Evolutionary conservation across 2,888 invertebrate species (phyloP).

Genomic region (Gastracanthus pulcherrimus): DNA sequence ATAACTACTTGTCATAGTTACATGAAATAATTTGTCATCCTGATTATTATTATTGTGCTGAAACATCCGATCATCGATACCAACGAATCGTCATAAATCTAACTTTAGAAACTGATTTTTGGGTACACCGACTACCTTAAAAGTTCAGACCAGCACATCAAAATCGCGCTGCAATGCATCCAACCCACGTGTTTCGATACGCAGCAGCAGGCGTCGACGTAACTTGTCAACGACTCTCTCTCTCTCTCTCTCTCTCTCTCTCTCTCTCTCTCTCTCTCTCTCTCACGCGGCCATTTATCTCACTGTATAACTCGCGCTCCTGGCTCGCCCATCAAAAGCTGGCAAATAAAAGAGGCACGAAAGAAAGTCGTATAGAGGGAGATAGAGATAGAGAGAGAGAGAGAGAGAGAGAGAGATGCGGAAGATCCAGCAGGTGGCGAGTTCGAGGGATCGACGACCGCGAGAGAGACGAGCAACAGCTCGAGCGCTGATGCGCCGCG

Average conservation of each 20-base stretch:
- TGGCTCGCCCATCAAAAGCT: neutral
- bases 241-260: neutral
- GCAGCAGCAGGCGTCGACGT: neutral
- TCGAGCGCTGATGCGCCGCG: too few relatives aligned
- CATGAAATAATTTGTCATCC: too few relatives aligned
- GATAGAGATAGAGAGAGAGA: neutral
- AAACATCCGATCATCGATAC: too few relatives aligned
- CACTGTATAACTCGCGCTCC: neutral
- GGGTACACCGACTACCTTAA: too few relatives aligned
- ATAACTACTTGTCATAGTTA: too few relatives aligned
- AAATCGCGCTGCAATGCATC: neutral
- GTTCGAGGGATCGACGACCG: conserved; percentile 28
- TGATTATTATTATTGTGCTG: too few relatives aligned
- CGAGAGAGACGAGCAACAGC: neutral
- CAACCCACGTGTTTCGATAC: neutral
- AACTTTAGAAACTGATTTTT: too few relatives aligned
- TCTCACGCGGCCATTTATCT: neutral
- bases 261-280: neutral
- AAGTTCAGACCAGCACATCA: neutral
- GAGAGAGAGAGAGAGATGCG: neutral
- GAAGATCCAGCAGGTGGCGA: conserved; percentile 26
- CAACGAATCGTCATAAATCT: too few relatives aligned
- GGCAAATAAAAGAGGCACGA: neutral
- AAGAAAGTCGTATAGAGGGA: too few relatives aligned
- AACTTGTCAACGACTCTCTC: conserved; percentile 3